Conservation (phyloP, 2,888 invertebrate genomes). For the Ctena decussata region DNA sequence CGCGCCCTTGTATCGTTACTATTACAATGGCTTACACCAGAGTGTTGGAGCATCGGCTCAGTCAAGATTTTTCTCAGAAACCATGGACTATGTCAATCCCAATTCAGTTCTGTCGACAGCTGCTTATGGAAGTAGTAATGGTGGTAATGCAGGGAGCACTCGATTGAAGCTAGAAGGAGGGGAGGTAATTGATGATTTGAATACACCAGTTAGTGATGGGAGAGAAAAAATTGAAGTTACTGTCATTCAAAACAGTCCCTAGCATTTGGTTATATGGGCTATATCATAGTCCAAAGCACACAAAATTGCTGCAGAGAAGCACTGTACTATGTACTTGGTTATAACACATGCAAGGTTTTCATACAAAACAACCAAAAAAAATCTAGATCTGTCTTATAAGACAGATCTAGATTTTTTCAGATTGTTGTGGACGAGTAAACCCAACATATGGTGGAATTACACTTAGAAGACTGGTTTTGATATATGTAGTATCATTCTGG, state of each 20-base stretch:
- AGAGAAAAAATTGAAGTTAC: neutral
- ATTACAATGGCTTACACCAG: constrained; percentile 31
- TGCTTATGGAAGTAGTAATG: neutral
- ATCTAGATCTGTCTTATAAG: too few relatives aligned
- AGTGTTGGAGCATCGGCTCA: neutral
- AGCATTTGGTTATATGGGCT: neutral
- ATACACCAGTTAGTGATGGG: neutral
- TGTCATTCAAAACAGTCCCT: neutral
- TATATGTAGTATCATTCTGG: too few relatives aligned
- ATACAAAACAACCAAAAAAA: too few relatives aligned
- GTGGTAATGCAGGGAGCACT: neutral
- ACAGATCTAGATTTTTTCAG: too few relatives aligned
- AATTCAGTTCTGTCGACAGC: constrained; percentile 60
- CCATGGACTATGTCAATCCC: constrained; percentile 67
- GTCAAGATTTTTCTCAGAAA: constrained; percentile 1
- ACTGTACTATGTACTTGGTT: too few relatives aligned
- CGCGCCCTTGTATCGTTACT: constrained; percentile 45
- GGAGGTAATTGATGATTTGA: neutral
- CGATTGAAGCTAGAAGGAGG: neutral
- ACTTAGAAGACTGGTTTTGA: too few relatives aligned
- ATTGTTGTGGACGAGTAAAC: too few relatives aligned
- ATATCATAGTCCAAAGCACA: too few relatives aligned
- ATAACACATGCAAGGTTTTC: too few relatives aligned
- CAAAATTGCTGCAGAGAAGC: too few relatives aligned
- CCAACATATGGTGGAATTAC: too few relatives aligned